phyloP scores from a whole-genome alignment of 1,140 invertebrate genomes.

The Tetranychus cinnabarinus region DNA sequence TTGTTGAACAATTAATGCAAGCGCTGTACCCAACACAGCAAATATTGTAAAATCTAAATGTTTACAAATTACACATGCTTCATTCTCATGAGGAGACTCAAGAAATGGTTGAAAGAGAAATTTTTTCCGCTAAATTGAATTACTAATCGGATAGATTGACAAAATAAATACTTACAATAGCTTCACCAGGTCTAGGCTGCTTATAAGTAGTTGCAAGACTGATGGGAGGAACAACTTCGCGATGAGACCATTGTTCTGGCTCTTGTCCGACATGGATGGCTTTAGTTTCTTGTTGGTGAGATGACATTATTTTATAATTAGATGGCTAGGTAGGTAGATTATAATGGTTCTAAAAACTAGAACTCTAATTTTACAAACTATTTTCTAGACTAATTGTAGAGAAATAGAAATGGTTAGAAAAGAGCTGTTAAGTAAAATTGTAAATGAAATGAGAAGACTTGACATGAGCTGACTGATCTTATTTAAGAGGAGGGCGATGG shows the following conservation, averaged over 20 bases:
- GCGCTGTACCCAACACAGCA: too few species aligned
- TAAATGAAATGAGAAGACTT: too few species aligned
- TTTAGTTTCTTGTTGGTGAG: conserved; percentile 8
- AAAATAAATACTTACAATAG: conserved; percentile 30
- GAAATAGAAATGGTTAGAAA: background rate
- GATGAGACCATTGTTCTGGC: conserved; percentile 50
- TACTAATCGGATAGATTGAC: background rate
- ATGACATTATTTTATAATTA: conserved; percentile 87
- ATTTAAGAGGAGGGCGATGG: too few species aligned
- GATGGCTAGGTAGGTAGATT: too few species aligned
- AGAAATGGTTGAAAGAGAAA: background rate
- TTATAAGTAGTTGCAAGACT: conserved; percentile 79
- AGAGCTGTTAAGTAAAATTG: too few species aligned
- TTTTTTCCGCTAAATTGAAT: background rate
- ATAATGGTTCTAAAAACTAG: too few species aligned
- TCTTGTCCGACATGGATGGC: conserved; percentile 64
- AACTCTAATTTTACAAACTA: too few species aligned
- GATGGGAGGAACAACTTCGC: conserved; percentile 66
- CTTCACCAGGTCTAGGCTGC: conserved; percentile 54
- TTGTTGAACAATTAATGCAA: too few species aligned
- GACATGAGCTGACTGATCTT: too few species aligned
- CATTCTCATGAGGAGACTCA: too few species aligned
- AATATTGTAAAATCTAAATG: too few species aligned
- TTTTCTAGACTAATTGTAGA: background rate
- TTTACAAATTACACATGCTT: background rate